Evolutionary conservation across 1,140 invertebrate species (phyloP), one percentile per base, ranked within the genome.

Genomic region (Ectropis grisescens): DNA sequence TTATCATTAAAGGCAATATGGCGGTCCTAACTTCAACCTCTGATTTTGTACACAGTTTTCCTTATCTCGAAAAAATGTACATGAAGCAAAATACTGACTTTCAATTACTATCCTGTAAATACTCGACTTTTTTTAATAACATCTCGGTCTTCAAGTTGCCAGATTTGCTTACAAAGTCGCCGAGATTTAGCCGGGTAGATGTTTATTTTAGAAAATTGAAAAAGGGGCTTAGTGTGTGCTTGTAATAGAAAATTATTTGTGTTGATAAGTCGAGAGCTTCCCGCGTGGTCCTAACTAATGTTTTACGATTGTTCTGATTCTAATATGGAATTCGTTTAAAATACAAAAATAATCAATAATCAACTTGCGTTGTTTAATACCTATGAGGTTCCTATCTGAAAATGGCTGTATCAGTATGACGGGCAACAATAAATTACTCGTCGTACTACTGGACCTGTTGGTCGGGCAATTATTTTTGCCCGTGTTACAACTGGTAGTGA

Each of bases 161-260:
- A n/a, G n/a, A n/a, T n/a, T n/a, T n/a, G n/a, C n/a, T n/a, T n/a
- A n/a, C n/a, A n/a, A n/a, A n/a, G n/a, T n/a, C n/a, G n/a, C n/a
- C 3, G 16, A 19, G 16, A 19, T 19, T 19, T 19, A 19, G 8
- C 16, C 16, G 16, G 8, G 16, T 19, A 4, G 37, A 55, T 66
- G 53, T 74, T 70, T 69, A 58, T 68, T 61, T 60, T 64, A 55
- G 51, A 58, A 74, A 72, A 74, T 74, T 68, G 66, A 41, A 60
- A 62, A 61, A 52, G 38, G 53, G 47, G 55, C 58, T 70, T 64
- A 68, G 55, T 58, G 40, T 66, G 48, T 59, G 58, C 45, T 56
- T 55, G 58, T 57, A 54, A 59, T 64, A 45, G 56, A 41, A 67
- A 62, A 62, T 62, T 62, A 67, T 67, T 67, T 67, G 56, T 58